Evolutionary conservation across 2,888 invertebrate genomes (phyloP).

Genomic region (Heteropelma amictum): DNA sequence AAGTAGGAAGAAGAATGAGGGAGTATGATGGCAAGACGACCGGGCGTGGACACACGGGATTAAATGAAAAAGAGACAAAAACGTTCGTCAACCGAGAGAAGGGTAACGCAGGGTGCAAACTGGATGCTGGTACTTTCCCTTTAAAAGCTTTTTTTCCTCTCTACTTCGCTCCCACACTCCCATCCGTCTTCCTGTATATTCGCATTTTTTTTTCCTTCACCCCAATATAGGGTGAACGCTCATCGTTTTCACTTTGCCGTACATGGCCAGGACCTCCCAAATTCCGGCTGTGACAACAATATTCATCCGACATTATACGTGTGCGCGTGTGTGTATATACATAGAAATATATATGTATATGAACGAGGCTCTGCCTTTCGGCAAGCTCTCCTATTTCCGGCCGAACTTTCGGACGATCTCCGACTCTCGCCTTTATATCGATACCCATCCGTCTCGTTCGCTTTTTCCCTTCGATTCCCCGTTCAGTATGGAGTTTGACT

Average conservation of each 20-base stretch:
- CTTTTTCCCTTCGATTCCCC: constrained; percentile 13
- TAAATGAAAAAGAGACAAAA: constrained; percentile 33
- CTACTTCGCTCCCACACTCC: constrained; percentile 67
- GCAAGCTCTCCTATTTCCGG: constrained; percentile 16
- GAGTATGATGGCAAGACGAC: too few relatives aligned
- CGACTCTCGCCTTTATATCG: constrained; percentile 55
- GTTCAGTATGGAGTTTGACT: neutral
- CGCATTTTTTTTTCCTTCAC: constrained; percentile 60
- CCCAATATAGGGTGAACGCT: constrained; percentile 36
- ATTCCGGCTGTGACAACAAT: constrained; percentile 49
- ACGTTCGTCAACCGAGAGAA: too few relatives aligned
- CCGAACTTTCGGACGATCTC: constrained; percentile 55
- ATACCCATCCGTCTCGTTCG: constrained; percentile 49
- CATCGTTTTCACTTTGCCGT: constrained; percentile 30
- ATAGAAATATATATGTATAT: constrained; percentile 19
- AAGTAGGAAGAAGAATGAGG: neutral
- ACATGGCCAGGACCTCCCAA: constrained; percentile 45
- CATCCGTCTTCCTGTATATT: constrained; percentile 61
- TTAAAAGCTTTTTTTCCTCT: constrained; percentile 48
- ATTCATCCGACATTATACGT: neutral
- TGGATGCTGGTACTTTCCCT: constrained; percentile 56
- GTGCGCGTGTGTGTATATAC: neutral
- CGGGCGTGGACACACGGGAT: constrained; percentile 25
- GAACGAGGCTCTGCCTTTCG: constrained; percentile 19
- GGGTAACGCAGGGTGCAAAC: too few relatives aligned